Evolutionary conservation across 2,888 invertebrate genomes (phyloP).

Genomic region (Apeira syringaria): DNA sequence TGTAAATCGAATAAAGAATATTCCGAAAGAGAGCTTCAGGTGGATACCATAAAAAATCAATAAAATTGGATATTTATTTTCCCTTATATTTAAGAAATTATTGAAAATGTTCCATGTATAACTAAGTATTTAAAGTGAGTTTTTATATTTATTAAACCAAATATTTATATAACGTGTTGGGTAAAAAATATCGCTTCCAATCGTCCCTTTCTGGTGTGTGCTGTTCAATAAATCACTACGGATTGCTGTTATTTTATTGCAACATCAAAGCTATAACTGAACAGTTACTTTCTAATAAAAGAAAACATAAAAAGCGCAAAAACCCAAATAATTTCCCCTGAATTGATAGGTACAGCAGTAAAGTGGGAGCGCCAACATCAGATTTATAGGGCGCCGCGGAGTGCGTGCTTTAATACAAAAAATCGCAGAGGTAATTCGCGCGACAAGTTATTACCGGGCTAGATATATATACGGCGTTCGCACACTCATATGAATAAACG

Average conservation of each 20-base stretch:
- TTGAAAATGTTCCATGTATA: too few species aligned
- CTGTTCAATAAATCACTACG: slow-evolving; percentile 18
- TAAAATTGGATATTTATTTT: too few species aligned
- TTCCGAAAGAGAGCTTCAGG: too few species aligned
- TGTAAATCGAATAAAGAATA: too few species aligned
- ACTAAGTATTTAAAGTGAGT: too few species aligned
- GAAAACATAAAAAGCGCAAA: slow-evolving; percentile 59
- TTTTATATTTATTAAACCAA: too few species aligned
- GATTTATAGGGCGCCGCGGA: slow-evolving; percentile 78
- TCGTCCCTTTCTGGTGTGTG: slow-evolving; percentile 12
- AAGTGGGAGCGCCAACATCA: slow-evolving; percentile 70
- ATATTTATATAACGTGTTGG: too few species aligned
- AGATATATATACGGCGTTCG: slow-evolving; percentile 67
- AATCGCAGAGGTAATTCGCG: slow-evolving; percentile 77
- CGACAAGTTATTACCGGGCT: slow-evolving; percentile 73
- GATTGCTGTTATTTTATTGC: slow-evolving; percentile 25
- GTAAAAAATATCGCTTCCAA: not conserved
- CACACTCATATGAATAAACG: slow-evolving; percentile 66
- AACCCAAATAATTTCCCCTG: slow-evolving; percentile 61
- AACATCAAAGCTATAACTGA: slow-evolving; percentile 40
- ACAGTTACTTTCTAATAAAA: slow-evolving; percentile 53
- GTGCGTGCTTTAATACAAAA: slow-evolving; percentile 76
- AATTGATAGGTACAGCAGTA: slow-evolving; percentile 71
- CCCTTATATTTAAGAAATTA: too few species aligned
- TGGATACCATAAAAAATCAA: too few species aligned